Percentiles rank a stretch among this genome's conserved stretches.
These are phyloP conservation scores for Allacma fusca DNA, from an alignment of 2,888 invertebrate species.

Conservation along the genomic window DNA sequence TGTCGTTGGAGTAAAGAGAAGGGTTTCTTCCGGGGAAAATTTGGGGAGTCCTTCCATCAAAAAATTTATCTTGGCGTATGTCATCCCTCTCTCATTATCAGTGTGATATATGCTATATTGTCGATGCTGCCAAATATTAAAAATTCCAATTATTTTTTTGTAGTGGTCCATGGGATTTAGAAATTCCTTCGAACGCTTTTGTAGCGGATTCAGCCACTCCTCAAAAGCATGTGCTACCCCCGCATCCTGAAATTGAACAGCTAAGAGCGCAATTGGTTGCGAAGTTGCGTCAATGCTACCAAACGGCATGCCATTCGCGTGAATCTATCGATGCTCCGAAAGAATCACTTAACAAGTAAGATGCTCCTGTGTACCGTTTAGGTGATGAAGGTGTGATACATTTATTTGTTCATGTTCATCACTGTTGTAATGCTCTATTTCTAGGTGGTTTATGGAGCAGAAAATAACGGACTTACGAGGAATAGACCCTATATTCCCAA, in stretches of 20 bases:
- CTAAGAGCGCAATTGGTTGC: conserved; percentile 80
- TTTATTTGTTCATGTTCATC: no score
- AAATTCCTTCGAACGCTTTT: conserved; percentile 89
- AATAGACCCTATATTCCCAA: conserved; percentile 88
- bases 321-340: conserved; percentile 93
- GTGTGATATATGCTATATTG: neutral
- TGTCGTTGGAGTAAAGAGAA: conserved; percentile 50
- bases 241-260: conserved; percentile 94
- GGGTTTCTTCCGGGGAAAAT: conserved; percentile 73
- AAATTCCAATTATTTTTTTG: no score
- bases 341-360: conserved; percentile 84
- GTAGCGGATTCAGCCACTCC: conserved; percentile 85
- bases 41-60: conserved; percentile 79
- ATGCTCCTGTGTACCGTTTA: no score
- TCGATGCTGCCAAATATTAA: no score
- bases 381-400: no score
- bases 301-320: conserved; percentile 91
- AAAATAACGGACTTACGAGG: conserved; percentile 86
- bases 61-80: conserved; percentile 78
- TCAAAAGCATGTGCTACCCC: conserved; percentile 90
- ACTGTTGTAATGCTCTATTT: neutral
- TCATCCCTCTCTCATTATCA: conserved; percentile 25
- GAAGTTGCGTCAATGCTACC: conserved; percentile 89
- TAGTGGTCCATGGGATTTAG: conserved; percentile 92
- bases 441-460: conserved; percentile 90